Percentiles rank a stretch among this genome's conserved stretches.
These are phyloP conservation scores for Apostichopus leukothele DNA, from an alignment of 53 echinoderm and acorn worm genomes.

Conservation along the genomic window DNA sequence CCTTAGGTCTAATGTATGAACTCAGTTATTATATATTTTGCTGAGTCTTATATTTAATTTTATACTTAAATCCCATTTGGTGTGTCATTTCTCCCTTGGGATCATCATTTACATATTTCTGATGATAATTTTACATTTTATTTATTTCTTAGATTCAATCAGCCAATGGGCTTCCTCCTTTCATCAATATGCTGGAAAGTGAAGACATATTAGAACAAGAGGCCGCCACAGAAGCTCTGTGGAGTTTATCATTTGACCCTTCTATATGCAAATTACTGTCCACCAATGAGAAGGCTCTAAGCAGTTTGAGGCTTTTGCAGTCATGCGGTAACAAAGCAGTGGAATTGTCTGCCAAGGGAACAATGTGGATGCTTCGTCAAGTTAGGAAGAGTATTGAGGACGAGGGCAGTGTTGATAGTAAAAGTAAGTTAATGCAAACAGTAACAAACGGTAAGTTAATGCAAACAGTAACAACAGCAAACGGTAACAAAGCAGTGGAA, in stretches of 20 bases:
- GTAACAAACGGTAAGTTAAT: constrained; percentile 25
- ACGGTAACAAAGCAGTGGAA: constrained; percentile 55
- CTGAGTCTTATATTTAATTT: no score
- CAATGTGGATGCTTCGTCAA: constrained; percentile 82
- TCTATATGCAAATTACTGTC: constrained; percentile 27
- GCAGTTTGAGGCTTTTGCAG: constrained; percentile 61
- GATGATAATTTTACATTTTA: not conserved
- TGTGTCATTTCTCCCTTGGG: not conserved
- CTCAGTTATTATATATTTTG: no score
- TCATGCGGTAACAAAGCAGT: constrained; percentile 57
- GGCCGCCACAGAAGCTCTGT: constrained; percentile 84
- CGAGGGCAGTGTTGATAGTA: constrained; percentile 26
- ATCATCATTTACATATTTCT: not conserved
- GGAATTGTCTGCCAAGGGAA: constrained; percentile 76
- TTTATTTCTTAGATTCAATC: constrained; percentile 60
- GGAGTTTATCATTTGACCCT: constrained; percentile 74
- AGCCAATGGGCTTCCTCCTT: constrained; percentile 73
- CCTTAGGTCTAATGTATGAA: no score
- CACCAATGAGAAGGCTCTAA: constrained; percentile 47
- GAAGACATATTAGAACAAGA: constrained; percentile 68
- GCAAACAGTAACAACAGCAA: no score
- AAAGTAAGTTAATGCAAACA: constrained; percentile 36
- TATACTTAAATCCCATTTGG: not conserved
- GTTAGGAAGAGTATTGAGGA: constrained; percentile 37
- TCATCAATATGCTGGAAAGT: constrained; percentile 70